Base-by-base conservation (phyloP, 2,888 invertebrate genomes). In the Leptothorax acervorum region DNA sequence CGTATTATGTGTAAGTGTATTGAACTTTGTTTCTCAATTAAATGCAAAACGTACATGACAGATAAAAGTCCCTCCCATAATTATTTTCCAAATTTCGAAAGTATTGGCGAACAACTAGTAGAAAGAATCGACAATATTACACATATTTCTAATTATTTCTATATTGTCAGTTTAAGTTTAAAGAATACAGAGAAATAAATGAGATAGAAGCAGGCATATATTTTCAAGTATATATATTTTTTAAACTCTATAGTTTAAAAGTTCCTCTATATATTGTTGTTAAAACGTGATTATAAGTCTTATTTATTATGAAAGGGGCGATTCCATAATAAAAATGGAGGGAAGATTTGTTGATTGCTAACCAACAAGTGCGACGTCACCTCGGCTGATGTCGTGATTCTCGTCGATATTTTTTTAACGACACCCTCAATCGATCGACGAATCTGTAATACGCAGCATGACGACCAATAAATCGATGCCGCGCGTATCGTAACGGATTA, bases 1-100 rank as follows among this genome's bases (percentile, higher is more conserved):
- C 82, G 83, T 83, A 88, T 88, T 86, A 89, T 83, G 83, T 84
- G 71, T 79, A 89, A 84, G 73, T 82, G n/a, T 63, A 57, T 42
- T 60, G 63, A 60, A 78, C 55, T 76, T 53, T 68, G 62, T 75
- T 23, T 82, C 53, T 68, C 71, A 66, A 82, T 81, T 81, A 48
- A 68, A 45, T 83, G n/a, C 39, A 62, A 23, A 75, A 23, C 2
- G 3, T 28, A 53, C 23, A 23, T 15, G 23, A 66, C 8, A 9
- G 31, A 51, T 9, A 23, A 74, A 42, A 28, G 18, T 71, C 5
- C 11, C 28, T 45, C 4, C 12, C 18, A n/a, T n/a, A 1, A 12
- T 48, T 68, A 48, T 42, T 63, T 48, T 35, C 3, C 5, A 48
- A 48, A 66, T 66, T 66, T 3, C 5, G 1, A 60, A 60, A 60